Conservation (phyloP, 23 tunicate genomes). For the Halocynthia aurantium region DNA sequence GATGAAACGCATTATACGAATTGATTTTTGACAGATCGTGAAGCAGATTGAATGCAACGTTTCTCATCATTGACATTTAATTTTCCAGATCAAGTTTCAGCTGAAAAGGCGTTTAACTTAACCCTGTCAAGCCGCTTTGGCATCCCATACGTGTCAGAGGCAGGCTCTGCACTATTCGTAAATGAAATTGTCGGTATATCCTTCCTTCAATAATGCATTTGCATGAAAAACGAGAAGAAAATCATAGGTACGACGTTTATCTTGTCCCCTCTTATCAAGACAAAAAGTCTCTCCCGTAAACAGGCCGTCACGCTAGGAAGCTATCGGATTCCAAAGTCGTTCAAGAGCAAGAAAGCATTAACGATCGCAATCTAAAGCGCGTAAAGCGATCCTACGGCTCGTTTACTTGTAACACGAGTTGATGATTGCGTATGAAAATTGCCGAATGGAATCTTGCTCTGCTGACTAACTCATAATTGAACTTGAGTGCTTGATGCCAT, state of each 20-base stretch:
- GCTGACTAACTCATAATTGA: not conserved
- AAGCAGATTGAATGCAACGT: not conserved
- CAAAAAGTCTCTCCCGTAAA: too few relatives aligned
- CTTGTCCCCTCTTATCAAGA: not conserved
- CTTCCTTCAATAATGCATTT: conserved; percentile 25
- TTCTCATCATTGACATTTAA: conserved; percentile 17
- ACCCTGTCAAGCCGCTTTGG: not conserved
- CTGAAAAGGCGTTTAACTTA: not conserved
- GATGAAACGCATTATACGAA: too few relatives aligned
- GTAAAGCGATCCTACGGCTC: conserved; percentile 13
- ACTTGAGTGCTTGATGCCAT: too few relatives aligned
- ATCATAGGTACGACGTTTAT: conserved; percentile 24
- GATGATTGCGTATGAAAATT: conserved; percentile 18
- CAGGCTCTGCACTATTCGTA: conserved; percentile 3
- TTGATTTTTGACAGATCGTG: too few relatives aligned
- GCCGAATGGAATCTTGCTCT: not conserved
- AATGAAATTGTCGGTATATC: conserved; percentile 29
- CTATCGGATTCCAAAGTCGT: not conserved
- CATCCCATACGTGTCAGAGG: too few relatives aligned
- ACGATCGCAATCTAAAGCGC: conserved; percentile 1
- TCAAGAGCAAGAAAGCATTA: not conserved
- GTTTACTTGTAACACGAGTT: conserved; percentile 15
- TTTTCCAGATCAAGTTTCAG: conserved; percentile 4
- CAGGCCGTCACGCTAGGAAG: too few relatives aligned
- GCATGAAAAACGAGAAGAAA: conserved; percentile 22